Percentiles rank a stretch among this genome's conserved stretches.
These are phyloP conservation scores for Lagopus muta DNA, from an alignment of 2,113 vertebrate genomes.

Conservation along the genomic window DNA sequence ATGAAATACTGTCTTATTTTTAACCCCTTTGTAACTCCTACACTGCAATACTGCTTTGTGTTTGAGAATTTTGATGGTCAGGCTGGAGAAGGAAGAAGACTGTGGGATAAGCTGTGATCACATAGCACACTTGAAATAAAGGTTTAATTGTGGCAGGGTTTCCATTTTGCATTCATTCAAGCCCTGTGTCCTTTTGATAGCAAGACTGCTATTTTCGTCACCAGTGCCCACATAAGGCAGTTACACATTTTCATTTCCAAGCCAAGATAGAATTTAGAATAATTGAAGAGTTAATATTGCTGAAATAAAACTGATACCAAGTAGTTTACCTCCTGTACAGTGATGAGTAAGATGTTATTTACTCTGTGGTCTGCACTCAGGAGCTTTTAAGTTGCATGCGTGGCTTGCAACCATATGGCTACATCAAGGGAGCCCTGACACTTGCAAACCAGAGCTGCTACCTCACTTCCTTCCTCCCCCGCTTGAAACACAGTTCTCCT, in stretches of 20 bases:
- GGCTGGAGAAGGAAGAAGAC: background rate
- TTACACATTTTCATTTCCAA: background rate
- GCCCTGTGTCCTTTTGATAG: background rate
- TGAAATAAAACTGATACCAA: background rate
- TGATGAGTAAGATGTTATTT: background rate
- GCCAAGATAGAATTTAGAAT: background rate
- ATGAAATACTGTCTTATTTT: slow-evolving; percentile 35
- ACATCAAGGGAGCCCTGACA: background rate
- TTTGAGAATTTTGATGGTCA: background rate
- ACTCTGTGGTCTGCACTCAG: background rate
- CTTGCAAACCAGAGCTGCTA: background rate
- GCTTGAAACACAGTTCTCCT: background rate
- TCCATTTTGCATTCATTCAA: slow-evolving; percentile 22
- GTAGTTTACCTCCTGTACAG: background rate
- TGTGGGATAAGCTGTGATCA: background rate
- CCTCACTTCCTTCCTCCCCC: slow-evolving; percentile 25
- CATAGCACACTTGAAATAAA: background rate
- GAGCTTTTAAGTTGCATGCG: background rate
- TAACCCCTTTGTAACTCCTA: slow-evolving; percentile 29
- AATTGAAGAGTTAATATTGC: background rate
- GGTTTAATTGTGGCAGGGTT: slow-evolving; percentile 9
- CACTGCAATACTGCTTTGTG: slow-evolving; percentile 13
- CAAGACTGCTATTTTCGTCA: background rate
- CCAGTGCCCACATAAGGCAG: background rate
- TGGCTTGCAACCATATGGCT: slow-evolving; percentile 22